A percentile compares a stretch with the other conserved stretches of the same genome.
Conservation (phyloP, 2,888 invertebrate species). For the Lasioglossum zephyrum region DNA sequence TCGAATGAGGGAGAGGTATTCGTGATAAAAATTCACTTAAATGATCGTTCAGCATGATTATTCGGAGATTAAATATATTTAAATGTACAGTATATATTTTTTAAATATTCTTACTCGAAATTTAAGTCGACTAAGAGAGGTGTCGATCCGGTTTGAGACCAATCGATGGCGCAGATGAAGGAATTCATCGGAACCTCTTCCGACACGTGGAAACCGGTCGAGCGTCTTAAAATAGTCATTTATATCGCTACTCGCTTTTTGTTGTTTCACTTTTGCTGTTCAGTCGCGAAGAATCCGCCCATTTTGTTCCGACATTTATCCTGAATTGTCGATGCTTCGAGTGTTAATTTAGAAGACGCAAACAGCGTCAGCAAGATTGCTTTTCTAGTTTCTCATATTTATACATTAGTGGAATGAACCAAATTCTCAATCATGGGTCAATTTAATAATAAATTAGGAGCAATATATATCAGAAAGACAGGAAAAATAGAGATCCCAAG, state of each 20-base stretch:
- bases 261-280: conserved; percentile 24
- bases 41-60: not conserved
- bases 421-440: too few species aligned
- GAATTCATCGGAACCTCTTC: conserved; percentile 37
- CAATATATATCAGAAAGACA: too few species aligned
- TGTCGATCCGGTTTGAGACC: not conserved
- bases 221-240: conserved; percentile 64
- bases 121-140: not conserved
- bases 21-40: not conserved
- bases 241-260: conserved; percentile 30
- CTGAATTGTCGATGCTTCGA: not conserved
- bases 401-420: not conserved
- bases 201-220: conserved; percentile 62
- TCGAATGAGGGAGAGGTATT: not conserved
- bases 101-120: not conserved
- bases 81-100: too few species aligned
- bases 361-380: not conserved
- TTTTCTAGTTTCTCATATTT: not conserved
- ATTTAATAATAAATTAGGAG: too few species aligned
- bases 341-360: not conserved
- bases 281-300: not conserved
- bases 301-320: not conserved
- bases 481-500: too few species aligned
- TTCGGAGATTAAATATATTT: not conserved
- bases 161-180: not conserved